Evolutionary conservation across 2,113 vertebrate genomes (phyloP).

Genomic region (Tilapia sparmanii): DNA sequence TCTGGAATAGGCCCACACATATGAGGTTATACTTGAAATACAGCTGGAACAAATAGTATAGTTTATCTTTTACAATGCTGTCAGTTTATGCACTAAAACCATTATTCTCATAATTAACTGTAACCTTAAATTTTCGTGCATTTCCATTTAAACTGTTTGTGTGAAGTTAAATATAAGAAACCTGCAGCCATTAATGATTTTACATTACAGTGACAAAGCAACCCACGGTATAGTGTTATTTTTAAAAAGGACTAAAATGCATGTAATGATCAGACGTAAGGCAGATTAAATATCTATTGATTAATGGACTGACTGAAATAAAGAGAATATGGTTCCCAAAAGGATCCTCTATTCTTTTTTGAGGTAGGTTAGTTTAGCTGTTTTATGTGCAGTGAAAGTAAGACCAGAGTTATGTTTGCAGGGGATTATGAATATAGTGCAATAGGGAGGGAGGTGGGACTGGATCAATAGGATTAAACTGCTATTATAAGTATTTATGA

Average conservation of each 20-base stretch:
- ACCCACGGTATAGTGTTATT: neutral
- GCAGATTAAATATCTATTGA: neutral
- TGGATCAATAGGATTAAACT: constrained; percentile 53
- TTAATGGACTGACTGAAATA: neutral
- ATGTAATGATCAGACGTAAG: neutral
- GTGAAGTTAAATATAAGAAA: neutral
- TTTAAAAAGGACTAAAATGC: neutral
- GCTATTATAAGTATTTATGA: constrained; percentile 46
- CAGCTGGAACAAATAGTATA: neutral
- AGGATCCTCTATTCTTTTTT: neutral
- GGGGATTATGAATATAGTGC: constrained; percentile 14
- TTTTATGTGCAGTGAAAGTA: constrained; percentile 2
- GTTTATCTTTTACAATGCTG: neutral
- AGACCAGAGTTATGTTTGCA: neutral
- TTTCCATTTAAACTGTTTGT: neutral
- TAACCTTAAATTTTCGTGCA: neutral
- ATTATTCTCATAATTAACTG: neutral
- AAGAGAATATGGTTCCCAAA: neutral
- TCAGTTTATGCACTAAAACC: neutral
- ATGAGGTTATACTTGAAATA: neutral
- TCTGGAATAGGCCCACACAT: neutral
- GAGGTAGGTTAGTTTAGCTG: neutral
- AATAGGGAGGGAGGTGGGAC: neutral
- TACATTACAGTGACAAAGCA: neutral
- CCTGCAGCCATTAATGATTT: neutral